These are phyloP conservation scores for Ctenochaetus hawaiiensis DNA, from an alignment of 2,797 vertebrate genomes.

Conservation along the genomic window DNA sequence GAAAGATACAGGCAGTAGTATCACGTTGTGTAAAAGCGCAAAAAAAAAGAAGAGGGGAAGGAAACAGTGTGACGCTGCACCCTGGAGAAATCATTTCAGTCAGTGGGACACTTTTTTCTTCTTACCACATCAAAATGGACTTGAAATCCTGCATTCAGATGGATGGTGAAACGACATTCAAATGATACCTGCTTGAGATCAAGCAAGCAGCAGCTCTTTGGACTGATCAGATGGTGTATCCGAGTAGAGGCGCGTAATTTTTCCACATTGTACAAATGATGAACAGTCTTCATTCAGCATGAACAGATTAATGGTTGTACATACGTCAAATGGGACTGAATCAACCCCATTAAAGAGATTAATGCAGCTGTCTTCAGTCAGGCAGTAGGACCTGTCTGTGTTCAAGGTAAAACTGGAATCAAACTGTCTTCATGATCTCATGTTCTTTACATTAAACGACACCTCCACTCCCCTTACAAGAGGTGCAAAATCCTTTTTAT, in stretches of 20 bases:
- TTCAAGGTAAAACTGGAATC: conserved; percentile 56
- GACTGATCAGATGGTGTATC: conserved; percentile 17
- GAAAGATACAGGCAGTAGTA: conserved; percentile 68
- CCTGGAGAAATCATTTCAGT: conserved; percentile 53
- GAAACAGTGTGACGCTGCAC: conserved; percentile 35
- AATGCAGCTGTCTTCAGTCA: conserved; percentile 55
- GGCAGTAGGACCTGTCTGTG: conserved; percentile 43
- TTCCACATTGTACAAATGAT: conserved; percentile 41
- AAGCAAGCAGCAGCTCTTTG: conserved; percentile 25
- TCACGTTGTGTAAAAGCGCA: conserved; percentile 50
- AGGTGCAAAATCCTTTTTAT: not conserved
- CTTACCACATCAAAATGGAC: conserved; percentile 38
- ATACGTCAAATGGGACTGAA: conserved; percentile 62
- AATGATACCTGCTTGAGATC: not conserved
- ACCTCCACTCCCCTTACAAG: not conserved
- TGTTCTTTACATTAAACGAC: conserved; percentile 35
- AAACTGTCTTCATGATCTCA: conserved; percentile 38
- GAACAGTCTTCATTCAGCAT: conserved; percentile 49
- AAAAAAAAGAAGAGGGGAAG: conserved; percentile 24
- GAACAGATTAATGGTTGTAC: conserved; percentile 55
- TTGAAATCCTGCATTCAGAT: conserved; percentile 50
- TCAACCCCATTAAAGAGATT: conserved; percentile 65
- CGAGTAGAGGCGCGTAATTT: conserved; percentile 33
- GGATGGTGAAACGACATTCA: conserved; percentile 17
- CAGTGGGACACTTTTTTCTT: conserved; percentile 44